Evolutionary conservation across 1,140 invertebrate species (phyloP).

Genomic region (Panagrolaimus sp.): DNA sequence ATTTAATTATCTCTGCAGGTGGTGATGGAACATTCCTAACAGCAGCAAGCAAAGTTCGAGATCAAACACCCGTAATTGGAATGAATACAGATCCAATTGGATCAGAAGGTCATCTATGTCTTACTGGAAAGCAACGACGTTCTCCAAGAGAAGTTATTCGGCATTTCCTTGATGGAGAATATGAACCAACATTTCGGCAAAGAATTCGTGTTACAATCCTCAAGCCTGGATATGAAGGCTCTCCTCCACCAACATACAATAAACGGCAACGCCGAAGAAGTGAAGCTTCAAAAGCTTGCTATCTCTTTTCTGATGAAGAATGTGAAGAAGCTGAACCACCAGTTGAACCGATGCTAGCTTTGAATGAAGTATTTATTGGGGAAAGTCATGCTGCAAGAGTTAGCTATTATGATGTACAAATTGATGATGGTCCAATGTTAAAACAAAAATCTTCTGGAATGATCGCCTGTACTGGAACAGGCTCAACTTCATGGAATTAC

Average conservation of each 20-base stretch:
- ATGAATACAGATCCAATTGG: conserved; percentile 90
- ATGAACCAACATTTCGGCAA: conserved; percentile 74
- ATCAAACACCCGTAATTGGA: conserved; percentile 81
- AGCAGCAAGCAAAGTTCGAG: conserved; percentile 76
- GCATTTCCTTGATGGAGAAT: conserved; percentile 68
- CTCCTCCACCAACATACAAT: not conserved
- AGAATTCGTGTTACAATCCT: conserved; percentile 78
- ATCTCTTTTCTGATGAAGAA: conserved; percentile 67
- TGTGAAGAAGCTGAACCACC: conserved; percentile 10
- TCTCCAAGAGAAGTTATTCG: conserved; percentile 70
- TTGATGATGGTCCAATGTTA: conserved; percentile 69
- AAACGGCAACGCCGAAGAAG: conserved; percentile 10
- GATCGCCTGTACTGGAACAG: conserved; percentile 90
- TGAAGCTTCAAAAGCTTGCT: conserved; percentile 15
- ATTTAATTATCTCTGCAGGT: conserved; percentile 86
- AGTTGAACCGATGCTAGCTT: conserved; percentile 64
- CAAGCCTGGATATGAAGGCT: conserved; percentile 9
- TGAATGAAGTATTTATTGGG: conserved; percentile 91
- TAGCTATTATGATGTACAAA: conserved; percentile 76
- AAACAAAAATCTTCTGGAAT: conserved; percentile 92
- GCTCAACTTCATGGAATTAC: conserved; percentile 88
- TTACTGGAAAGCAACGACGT: conserved; percentile 69
- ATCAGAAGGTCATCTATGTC: conserved; percentile 88
- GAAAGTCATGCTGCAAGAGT: conserved; percentile 88
- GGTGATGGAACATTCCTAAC: conserved; percentile 96